Percentiles rank a stretch among this genome's conserved stretches.
phyloP scores from a whole-genome alignment of 2,888 invertebrate genomes.

The Metellina segmentata region DNA sequence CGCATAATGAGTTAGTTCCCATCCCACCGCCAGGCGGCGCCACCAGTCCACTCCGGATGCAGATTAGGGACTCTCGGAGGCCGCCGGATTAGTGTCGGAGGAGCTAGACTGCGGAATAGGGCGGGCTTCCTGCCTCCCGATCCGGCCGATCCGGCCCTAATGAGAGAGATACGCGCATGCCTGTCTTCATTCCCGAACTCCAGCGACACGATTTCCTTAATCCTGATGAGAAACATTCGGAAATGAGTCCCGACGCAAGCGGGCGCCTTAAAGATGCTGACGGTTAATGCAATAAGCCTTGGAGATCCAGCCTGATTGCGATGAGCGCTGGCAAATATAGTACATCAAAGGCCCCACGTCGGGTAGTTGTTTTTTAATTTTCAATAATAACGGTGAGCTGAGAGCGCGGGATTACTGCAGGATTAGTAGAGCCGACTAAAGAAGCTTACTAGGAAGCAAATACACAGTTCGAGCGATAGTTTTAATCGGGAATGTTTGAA shows the following conservation, averaged over 20 bases:
- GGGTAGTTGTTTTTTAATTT: background rate
- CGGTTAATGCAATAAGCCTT: conserved; percentile 20
- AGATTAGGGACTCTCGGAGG: conserved; percentile 38
- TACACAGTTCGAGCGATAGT: background rate
- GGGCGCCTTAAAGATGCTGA: conserved; percentile 32
- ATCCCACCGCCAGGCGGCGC: conserved; percentile 48
- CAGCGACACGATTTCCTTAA: conserved; percentile 46
- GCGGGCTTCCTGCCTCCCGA: background rate
- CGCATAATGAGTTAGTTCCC: conserved; percentile 72
- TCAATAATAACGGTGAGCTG: background rate
- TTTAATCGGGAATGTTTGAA: background rate
- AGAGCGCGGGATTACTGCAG: background rate
- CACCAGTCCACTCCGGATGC: conserved; percentile 54
- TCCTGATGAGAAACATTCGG: conserved; percentile 50
- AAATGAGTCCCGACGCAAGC: conserved; percentile 24
- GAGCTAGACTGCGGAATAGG: conserved; percentile 35
- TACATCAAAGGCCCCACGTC: background rate
- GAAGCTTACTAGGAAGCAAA: background rate
- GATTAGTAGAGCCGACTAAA: background rate
- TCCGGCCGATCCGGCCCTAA: conserved; percentile 39
- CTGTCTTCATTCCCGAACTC: conserved; percentile 18
- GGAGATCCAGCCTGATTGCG: background rate
- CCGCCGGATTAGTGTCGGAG: conserved; percentile 48
- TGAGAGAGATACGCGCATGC: conserved; percentile 43
- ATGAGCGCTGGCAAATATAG: background rate